Evolutionary conservation across 2,113 vertebrate genomes (phyloP), one percentile per base, ranked within the genome.

Genomic region (Oncorhynchus nerka): DNA sequence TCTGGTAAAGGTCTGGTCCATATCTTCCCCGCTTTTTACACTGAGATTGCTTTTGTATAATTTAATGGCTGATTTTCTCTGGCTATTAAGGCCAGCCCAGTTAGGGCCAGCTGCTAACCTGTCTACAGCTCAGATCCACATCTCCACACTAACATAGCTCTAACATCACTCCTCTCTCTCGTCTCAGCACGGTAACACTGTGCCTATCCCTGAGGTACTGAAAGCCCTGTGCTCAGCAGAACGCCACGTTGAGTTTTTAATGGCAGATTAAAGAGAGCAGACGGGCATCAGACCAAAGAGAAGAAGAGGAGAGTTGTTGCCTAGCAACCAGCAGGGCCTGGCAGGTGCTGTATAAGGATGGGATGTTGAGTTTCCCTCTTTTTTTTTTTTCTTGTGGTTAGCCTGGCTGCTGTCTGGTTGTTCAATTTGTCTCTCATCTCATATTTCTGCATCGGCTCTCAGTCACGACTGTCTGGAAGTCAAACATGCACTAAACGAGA

Each of bases 1-100:
- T 72, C 68, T 75, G 73, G 80, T 79, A 79, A 34, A 34, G 59
- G 61, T 69, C 70, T 4, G 76, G 78, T 84, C 86, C 80, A 83
- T 80, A 84, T 84, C 83, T 78, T 73, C 82, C 83, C 82, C 75
- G 70, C 83, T 86, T 86, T 83, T 89, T 77, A 70, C 81, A 30
- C 84, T 82, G 75, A 28, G 88, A 89, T 83, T 82, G 87, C 85
- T 88, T 86, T 85, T 86, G 88, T 90, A 90, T 89, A 86, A 87
- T 90, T 80, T 85, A 84, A 88, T 78, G 85, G 75, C 84, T 84
- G 87, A 89, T 89, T 89, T 88, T 81, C 79, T 77, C 83, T 71
- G 84, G 88, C 83, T 86, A 83, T 89, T 84, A 86, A 86, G 26
- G 68, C 82, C 75, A 75, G 66, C 69, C 81, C 73, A 64, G 86